Evolutionary conservation across 1,140 invertebrate genomes (phyloP), one percentile per base, ranked within the genome.

Genomic region (Calephelis nemesis): DNA sequence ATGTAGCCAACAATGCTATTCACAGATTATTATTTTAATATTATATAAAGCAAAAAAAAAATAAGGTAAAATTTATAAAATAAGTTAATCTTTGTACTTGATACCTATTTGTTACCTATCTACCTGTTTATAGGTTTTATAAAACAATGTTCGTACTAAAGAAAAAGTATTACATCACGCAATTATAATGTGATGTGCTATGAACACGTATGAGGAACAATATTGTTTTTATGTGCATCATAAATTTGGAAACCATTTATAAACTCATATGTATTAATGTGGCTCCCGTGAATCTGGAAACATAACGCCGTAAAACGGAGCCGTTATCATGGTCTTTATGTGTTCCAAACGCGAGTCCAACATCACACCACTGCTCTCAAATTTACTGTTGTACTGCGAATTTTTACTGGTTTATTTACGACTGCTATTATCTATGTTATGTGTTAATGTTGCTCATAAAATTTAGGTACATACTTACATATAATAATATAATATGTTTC

Each of bases 271-370:
- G 62, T 69, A 69, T 65, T 69, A 69, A 63, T 63, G 63, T 69
- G 65, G 15, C 52, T 58, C 19, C 68, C 58, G 65, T 65, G 68
- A 69, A 69, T 69, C 64, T 69, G 62, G 68, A 69, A 69, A 69
- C 68, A 69, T 69, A 69, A 69, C 54, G 68, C 68, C 60, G 64
- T 69, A 69, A 69, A 69, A 54, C 49, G 68, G 50, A 63, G 62
- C 58, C 68, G 68, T 69, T 69, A 69, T 54, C 68, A 69, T 69
- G 64, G 42, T 52, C 62, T 69, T 69, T 65, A 69, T 69, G 68
- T 62, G 58, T 69, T 69, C 60, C 50, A 65, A 69, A 65, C 68
- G 50, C 13, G 50, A 30, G 52, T 19, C 68, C 68, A 63, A 64
- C 68, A 65, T 63, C 68, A 49, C 68, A 69, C 62, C 68, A 69